A percentile compares a stretch with the other conserved stretches of the same genome.
These are phyloP conservation scores for Brachionus rubens DNA, from an alignment of 1,140 invertebrate species.

Conservation along the genomic window DNA sequence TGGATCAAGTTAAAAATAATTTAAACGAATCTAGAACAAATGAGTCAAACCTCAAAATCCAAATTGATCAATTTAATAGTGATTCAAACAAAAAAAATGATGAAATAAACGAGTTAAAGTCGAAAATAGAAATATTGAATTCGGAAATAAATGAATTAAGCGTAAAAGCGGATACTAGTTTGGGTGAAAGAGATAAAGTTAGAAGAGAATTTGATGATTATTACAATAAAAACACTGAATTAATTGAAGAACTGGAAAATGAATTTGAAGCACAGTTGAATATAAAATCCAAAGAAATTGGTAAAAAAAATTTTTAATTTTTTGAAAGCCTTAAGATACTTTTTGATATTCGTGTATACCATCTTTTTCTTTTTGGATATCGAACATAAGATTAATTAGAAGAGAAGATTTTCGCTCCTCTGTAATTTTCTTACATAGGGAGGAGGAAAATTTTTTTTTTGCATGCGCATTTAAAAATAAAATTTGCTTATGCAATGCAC, in stretches of 20 bases:
- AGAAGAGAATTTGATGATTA: neutral
- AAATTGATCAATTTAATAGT: neutral
- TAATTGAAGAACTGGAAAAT: conserved; percentile 9
- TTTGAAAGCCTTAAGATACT: neutral
- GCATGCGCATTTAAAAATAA: too few relatives aligned
- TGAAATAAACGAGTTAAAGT: neutral
- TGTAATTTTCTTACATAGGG: too few relatives aligned
- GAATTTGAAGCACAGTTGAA: conserved; percentile 4
- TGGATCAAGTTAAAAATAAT: neutral
- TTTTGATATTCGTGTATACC: too few relatives aligned
- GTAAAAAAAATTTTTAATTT: conserved; percentile 15
- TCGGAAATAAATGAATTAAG: neutral
- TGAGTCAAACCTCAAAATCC: neutral
- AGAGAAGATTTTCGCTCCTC: too few relatives aligned
- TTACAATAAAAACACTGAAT: neutral
- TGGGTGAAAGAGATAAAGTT: neutral
- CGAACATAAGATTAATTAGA: too few relatives aligned
- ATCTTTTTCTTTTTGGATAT: too few relatives aligned
- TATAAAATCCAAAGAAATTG: neutral
- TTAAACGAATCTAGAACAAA: neutral
- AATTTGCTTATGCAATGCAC: too few relatives aligned
- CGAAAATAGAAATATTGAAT: neutral
- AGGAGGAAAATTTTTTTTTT: too few relatives aligned
- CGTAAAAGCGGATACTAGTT: too few relatives aligned
- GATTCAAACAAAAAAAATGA: neutral